Conservation (phyloP, 2,888 invertebrate species). For the Drosophila antonietae region DNA sequence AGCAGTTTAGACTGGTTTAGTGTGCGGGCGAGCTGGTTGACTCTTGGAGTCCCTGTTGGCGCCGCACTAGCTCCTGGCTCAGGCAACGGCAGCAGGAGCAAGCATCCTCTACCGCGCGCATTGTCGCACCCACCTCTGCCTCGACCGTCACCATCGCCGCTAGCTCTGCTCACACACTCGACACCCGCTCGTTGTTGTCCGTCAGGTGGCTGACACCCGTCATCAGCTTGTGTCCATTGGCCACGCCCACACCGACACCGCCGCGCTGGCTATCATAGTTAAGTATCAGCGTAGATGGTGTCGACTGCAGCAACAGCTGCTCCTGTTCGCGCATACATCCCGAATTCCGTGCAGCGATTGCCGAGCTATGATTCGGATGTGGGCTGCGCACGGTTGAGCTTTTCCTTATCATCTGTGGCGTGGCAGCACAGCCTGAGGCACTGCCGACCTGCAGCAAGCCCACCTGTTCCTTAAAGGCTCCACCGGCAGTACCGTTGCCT, state of each 20-base stretch:
- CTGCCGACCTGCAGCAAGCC: constrained; percentile 73
- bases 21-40: constrained; percentile 42
- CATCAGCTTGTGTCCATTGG: constrained; percentile 59
- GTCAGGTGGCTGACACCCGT: constrained; percentile 27
- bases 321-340: constrained; percentile 65
- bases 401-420: constrained; percentile 68
- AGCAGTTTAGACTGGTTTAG: constrained; percentile 22
- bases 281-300: constrained; percentile 66
- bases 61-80: constrained; percentile 73
- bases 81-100: constrained; percentile 80
- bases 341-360: constrained; percentile 52
- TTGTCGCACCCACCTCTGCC: constrained; percentile 44
- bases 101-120: constrained; percentile 51
- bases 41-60: constrained; percentile 74
- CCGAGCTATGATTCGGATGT: constrained; percentile 52
- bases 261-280: constrained; percentile 72
- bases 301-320: constrained; percentile 55
- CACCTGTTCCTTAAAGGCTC: constrained; percentile 76
- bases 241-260: constrained; percentile 69
- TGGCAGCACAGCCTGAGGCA: constrained; percentile 34
- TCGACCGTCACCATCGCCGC: constrained; percentile 74
- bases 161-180: constrained; percentile 76
- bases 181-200: constrained; percentile 69
- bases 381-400: constrained; percentile 69
- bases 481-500: constrained; percentile 65